These are phyloP conservation scores for Corythornis vintsioides DNA, from an alignment of 2,113 vertebrate genomes.

Conservation along the genomic window DNA sequence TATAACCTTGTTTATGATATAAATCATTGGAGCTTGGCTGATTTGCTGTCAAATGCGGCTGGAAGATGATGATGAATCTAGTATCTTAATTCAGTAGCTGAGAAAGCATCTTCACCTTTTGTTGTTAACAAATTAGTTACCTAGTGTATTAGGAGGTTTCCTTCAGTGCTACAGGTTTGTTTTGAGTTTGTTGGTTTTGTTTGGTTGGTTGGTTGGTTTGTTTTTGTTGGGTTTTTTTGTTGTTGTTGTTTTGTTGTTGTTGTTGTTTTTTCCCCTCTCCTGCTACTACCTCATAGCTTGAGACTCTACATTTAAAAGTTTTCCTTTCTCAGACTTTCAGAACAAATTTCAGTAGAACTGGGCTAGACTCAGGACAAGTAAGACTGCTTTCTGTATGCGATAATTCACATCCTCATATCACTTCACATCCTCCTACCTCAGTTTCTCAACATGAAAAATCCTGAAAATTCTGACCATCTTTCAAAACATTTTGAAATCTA, in stretches of 20 bases:
- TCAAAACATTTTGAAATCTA: background rate
- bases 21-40: background rate
- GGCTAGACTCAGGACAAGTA: background rate
- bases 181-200: no score
- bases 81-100: background rate
- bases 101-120: background rate
- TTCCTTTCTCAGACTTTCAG: background rate
- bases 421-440: background rate
- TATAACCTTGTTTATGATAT: background rate
- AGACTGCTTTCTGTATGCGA: background rate
- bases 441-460: background rate
- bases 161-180: background rate
- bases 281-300: background rate
- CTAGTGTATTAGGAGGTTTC: background rate
- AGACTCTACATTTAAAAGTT: background rate
- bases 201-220: no score
- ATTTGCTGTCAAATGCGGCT: background rate
- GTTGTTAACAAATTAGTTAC: background rate
- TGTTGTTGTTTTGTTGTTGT: fast-evolving
- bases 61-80: background rate
- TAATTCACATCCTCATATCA: background rate
- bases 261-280: fast-evolving
- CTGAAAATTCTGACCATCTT: background rate
- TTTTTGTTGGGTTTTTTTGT: background rate
- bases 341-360: background rate